phyloP scores from a whole-genome alignment of 2,797 vertebrate genomes.

The Phrynocephalus forsythii region DNA sequence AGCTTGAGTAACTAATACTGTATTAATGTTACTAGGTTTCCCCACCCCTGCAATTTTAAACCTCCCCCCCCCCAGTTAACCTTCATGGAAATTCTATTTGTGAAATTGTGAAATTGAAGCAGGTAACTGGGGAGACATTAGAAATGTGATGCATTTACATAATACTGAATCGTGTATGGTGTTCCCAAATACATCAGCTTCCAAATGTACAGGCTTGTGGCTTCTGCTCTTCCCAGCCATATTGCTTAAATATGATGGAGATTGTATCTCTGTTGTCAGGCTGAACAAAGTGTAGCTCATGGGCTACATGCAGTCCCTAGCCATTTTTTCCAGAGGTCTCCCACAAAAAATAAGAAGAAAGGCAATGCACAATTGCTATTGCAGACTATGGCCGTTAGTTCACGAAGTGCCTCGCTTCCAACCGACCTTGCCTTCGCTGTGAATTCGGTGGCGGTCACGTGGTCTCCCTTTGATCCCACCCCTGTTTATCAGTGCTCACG shows the following conservation, averaged over 20 bases:
- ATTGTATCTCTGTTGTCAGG: too few relatives aligned
- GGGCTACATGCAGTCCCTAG: too few relatives aligned
- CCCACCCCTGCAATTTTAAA: neutral
- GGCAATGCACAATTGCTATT: too few relatives aligned
- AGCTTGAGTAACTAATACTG: neutral
- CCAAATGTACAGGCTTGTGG: neutral
- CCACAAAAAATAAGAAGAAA: too few relatives aligned
- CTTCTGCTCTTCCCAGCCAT: neutral
- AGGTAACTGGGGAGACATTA: neutral
- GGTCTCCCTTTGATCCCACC: too few relatives aligned
- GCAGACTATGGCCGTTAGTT: too few relatives aligned
- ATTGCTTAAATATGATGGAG: neutral
- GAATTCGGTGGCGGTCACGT: too few relatives aligned
- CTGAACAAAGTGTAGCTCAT: too few relatives aligned
- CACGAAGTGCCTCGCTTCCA: too few relatives aligned
- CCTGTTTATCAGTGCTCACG: too few relatives aligned
- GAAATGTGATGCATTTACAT: neutral
- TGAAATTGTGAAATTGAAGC: slow-evolving; percentile 13
- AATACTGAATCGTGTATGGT: neutral
- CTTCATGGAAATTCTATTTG: neutral
- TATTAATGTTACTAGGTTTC: neutral
- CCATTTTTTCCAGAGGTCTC: too few relatives aligned
- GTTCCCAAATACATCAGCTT: neutral
- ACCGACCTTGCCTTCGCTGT: too few relatives aligned
- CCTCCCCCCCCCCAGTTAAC: neutral